Percentiles rank a stretch among this genome's conserved stretches.
These are phyloP conservation scores for Prunella fulvescens DNA, from an alignment of 2,113 vertebrate species.

Conservation along the genomic window DNA sequence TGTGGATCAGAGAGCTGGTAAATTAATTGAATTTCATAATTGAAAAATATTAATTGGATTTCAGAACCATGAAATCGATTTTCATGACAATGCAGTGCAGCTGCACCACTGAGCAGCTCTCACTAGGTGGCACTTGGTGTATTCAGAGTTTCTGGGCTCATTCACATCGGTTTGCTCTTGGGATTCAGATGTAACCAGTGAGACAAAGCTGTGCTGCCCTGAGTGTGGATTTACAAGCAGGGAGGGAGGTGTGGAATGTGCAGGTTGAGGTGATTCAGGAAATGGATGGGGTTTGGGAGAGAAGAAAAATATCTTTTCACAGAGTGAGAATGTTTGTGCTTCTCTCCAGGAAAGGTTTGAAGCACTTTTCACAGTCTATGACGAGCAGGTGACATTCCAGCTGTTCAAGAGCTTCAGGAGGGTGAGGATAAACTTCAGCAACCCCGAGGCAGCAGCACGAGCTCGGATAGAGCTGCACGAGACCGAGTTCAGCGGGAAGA, in stretches of 20 bases:
- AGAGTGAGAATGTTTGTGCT: neutral
- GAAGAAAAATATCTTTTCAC: neutral
- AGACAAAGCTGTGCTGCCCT: neutral
- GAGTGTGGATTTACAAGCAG: neutral
- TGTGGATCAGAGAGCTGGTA: neutral
- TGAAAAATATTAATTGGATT: neutral
- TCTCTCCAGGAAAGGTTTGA: slow-evolving; percentile 88
- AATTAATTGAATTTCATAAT: neutral
- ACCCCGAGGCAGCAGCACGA: slow-evolving; percentile 88
- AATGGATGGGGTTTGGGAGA: neutral
- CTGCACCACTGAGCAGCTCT: neutral
- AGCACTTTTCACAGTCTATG: slow-evolving; percentile 88
- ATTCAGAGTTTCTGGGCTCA: neutral
- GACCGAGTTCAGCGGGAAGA: slow-evolving; percentile 86
- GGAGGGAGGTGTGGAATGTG: neutral
- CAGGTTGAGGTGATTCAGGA: neutral
- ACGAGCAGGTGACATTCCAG: slow-evolving; percentile 90
- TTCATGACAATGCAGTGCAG: neutral
- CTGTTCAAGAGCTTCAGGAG: slow-evolving; percentile 95
- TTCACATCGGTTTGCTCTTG: neutral
- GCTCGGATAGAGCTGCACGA: slow-evolving; percentile 94
- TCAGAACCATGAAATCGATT: neutral
- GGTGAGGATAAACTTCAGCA: slow-evolving; percentile 95
- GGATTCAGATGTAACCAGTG: neutral
- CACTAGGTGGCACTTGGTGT: slow-evolving; percentile 2